Base-by-base conservation (phyloP, 2,113 vertebrate genomes). In the Menura novaehollandiae region DNA sequence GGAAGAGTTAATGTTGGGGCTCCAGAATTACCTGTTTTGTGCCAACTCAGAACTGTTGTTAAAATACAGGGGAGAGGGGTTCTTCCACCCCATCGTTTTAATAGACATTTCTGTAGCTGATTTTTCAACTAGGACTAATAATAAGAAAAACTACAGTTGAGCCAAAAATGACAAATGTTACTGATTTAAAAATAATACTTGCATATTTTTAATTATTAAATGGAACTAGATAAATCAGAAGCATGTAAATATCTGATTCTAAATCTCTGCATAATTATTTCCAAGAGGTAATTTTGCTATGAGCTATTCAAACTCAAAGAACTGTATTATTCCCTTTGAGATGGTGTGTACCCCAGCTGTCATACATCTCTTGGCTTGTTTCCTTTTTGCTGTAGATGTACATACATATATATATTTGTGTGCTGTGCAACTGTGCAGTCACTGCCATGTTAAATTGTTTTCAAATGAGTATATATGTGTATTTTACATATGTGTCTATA, bases 171-270 rank as follows among this genome's bases (percentile, higher is more conserved):
- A 91, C 84, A 94, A 83, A 80, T 67, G 87, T 95, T 90, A 83
- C 74, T 77, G 84, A 85, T 84, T 93, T 79, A 91, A 95, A 95
- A 94, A 71, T 93, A 92, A 88, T 94, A 90, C 72, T 83, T 91
- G 78, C 43, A 10, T 95, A 93, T 95, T 97, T 95, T 97, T 82
- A 82, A 89, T 66, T 88, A 85, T 85, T 55, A 91, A 85, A 80
- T 59, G 81, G 72, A 92, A 85, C 72, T 55, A 88, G 69, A 52
- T 78, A 89, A 85, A 93, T 87, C 3, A 1, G 92, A 95, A 95
- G 81, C 81, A 95, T 97, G 97, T 95, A 96, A 96, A 96, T 90
- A 95, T 28, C 89, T 97, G 80, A 93, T 82, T 89, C 87, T 82
- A 43, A 59, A 91, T 91, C 91, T 93, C 96, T 94, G 78, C 88